These are phyloP conservation scores for Rhopalosiphum nymphaeae DNA, from an alignment of 2,888 invertebrate species.

Conservation along the genomic window DNA sequence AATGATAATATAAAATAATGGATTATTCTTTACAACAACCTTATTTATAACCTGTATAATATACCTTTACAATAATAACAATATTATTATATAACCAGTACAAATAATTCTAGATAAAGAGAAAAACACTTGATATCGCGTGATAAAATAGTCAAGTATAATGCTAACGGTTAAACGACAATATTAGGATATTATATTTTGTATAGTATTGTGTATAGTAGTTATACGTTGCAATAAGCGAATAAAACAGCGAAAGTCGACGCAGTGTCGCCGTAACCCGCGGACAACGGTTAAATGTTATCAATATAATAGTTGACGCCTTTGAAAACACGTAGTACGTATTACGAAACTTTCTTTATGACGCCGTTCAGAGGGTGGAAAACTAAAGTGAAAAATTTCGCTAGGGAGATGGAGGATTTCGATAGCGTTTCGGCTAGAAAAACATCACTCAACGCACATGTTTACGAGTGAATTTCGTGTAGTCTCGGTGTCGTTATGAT, in stretches of 20 bases:
- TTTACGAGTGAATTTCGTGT: neutral
- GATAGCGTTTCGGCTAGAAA: neutral
- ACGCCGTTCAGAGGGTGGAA: neutral
- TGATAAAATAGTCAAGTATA: neutral
- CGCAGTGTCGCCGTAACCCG: neutral
- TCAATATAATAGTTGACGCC: neutral
- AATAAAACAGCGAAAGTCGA: neutral
- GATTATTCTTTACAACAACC: neutral
- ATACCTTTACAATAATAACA: neutral
- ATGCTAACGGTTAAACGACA: neutral
- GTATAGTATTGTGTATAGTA: neutral
- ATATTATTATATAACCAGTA: neutral
- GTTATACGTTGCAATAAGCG: neutral
- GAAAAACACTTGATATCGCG: neutral
- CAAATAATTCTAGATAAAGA: neutral
- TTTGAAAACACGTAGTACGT: neutral
- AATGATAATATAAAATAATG: neutral
- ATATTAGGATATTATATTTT: neutral
- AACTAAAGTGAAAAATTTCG: neutral
- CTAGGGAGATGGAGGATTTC: neutral
- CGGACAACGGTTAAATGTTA: neutral
- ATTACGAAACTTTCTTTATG: neutral
- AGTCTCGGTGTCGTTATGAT: neutral
- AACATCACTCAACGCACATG: slow-evolving; percentile 4
- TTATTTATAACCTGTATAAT: neutral